These are phyloP conservation scores for Heterotilapia buettikoferi DNA, from an alignment of 2,113 vertebrate genomes.

Conservation along the genomic window DNA sequence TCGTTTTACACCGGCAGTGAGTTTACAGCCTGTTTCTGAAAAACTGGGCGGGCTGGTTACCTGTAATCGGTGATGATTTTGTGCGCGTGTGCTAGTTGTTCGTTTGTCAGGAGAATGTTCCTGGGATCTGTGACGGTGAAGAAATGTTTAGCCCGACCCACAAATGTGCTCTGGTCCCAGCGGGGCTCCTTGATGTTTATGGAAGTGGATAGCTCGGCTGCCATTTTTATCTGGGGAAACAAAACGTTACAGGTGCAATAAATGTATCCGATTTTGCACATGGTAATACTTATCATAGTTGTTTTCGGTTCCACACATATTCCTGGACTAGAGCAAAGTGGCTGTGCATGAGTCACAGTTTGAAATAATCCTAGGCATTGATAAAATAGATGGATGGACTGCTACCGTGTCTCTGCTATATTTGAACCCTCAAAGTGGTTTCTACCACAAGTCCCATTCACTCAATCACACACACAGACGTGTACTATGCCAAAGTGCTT, in stretches of 20 bases:
- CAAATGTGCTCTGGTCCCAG: conserved; percentile 94
- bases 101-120: conserved; percentile 86
- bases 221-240: conserved; percentile 78
- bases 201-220: conserved; percentile 79
- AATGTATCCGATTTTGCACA: background rate
- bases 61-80: conserved; percentile 89
- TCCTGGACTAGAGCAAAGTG: background rate
- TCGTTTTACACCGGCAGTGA: background rate
- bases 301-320: background rate
- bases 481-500: background rate
- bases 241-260: background rate
- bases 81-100: conserved; percentile 81
- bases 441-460: background rate
- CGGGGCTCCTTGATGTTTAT: conserved; percentile 95
- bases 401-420: background rate
- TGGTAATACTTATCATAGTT: background rate
- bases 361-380: background rate
- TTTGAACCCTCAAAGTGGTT: background rate
- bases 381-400: background rate
- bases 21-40: background rate
- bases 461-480: background rate
- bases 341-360: background rate
- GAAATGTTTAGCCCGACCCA: conserved; percentile 91
- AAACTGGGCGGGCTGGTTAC: conserved; percentile 54
- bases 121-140: conserved; percentile 97